A percentile compares a stretch with the other conserved stretches of the same genome.
phyloP scores from a whole-genome alignment of 2,888 invertebrate genomes.

The Plebejus melissa region DNA sequence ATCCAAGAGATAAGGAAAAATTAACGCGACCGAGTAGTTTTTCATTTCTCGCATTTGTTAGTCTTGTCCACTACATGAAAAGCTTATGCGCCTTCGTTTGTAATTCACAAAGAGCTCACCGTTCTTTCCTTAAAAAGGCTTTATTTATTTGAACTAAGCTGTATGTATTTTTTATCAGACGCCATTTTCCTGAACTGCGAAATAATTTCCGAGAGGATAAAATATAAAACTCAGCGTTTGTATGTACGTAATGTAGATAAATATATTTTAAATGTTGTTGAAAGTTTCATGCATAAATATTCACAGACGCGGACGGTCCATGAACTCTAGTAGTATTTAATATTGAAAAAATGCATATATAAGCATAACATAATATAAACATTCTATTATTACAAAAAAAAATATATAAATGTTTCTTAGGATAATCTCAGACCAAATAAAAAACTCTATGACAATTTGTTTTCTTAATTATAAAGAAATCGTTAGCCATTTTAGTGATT shows the following conservation, averaged over 20 bases:
- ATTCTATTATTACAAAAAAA: too few relatives aligned
- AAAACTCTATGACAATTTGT: too few relatives aligned
- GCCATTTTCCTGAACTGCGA: constrained; percentile 20
- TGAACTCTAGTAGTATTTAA: too few relatives aligned
- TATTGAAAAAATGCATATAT: too few relatives aligned
- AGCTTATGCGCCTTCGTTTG: constrained; percentile 24
- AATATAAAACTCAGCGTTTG: neutral
- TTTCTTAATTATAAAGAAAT: neutral
- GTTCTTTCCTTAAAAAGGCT: constrained; percentile 19
- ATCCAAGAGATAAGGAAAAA: neutral
- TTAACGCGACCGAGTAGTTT: constrained; percentile 1
- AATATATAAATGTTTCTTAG: too few relatives aligned
- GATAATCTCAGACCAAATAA: too few relatives aligned
- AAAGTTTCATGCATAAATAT: neutral
- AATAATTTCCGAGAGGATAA: neutral
- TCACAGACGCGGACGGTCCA: neutral
- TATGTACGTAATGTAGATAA: neutral
- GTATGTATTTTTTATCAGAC: constrained; percentile 23
- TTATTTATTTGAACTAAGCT: constrained; percentile 20
- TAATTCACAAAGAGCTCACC: constrained; percentile 25
- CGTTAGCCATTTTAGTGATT: neutral
- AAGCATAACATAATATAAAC: too few relatives aligned
- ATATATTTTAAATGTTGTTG: neutral
- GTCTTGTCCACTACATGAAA: constrained; percentile 12
- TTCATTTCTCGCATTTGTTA: constrained; percentile 18